Evolutionary conservation across 1,140 invertebrate genomes (phyloP), one percentile per base, ranked within the genome.

Genomic region (Gonatopus flavifemur): DNA sequence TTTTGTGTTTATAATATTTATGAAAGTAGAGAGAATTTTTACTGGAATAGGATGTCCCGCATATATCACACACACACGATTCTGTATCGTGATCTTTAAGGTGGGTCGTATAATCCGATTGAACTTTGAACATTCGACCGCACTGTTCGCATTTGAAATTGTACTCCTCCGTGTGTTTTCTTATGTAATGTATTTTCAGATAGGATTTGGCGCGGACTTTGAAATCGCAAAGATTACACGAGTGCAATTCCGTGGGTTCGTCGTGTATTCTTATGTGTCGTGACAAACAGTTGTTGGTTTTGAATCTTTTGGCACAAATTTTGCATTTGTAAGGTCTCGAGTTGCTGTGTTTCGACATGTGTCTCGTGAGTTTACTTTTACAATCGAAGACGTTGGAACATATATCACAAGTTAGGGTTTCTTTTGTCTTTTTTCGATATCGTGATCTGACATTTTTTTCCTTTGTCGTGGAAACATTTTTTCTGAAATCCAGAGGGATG

Each of bases 101-200:
- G 60, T 83, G 82, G 2, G 72, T 74, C 8, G 70, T 75, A 21
- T 76, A 73, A 41, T 80, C 78, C 1, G 67, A 72, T 18, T 77
- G 69, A 0, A 79, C 70, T 49, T 84, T 82, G 69, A 85, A 86
- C 66, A 82, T 81, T 59, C 84, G 83, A 13, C 83, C 82, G 69
- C 85, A 86, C 30, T 80, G 55, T 13, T 79, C 67, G 66, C 86
- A 88, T 20, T 80, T 85, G 56, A 77, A 85, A 41, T 79, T 77
- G 40, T 69, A 76, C 5, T 72, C 68, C 3, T 81, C 72, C 0
- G 74, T 78, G 54, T 81, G 83, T 59, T 81, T 80, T 45, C 83
- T 80, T 22, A 83, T 75, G 21, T 70, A 64, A 40, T 81, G 81
- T 25, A 84, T 64, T 32, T 70, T 74, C 3, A 78, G 39, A 30